phyloP scores from a whole-genome alignment of 2,113 vertebrate species.

The Gambusia holbrooki region DNA sequence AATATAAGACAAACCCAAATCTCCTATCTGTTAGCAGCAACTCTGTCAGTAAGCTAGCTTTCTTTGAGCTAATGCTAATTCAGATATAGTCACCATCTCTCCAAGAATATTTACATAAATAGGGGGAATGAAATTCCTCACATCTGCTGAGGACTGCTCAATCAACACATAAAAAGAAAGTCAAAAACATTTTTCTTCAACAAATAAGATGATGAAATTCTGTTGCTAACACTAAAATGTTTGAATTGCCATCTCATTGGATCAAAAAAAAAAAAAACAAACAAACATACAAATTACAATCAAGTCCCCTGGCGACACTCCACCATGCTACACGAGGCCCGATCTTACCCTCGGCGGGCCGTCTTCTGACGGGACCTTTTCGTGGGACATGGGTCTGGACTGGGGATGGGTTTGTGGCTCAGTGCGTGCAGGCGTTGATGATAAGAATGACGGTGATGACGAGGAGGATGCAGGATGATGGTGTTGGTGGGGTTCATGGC shows the following conservation, averaged over 20 bases:
- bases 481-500: slow-evolving; percentile 85
- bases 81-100: neutral
- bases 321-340: neutral
- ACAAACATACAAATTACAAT: neutral
- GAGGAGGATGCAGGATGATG: slow-evolving; percentile 59
- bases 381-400: slow-evolving; percentile 84
- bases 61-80: neutral
- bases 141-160: too few species aligned
- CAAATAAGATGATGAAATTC: neutral
- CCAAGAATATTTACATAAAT: neutral
- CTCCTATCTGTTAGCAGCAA: too few species aligned
- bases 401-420: slow-evolving; percentile 88
- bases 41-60: neutral
- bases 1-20: too few species aligned
- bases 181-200: neutral
- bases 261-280: neutral
- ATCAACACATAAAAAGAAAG: too few species aligned
- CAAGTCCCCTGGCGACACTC: neutral
- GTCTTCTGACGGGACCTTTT: slow-evolving; percentile 88
- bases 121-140: neutral
- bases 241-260: neutral
- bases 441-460: slow-evolving; percentile 40
- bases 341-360: slow-evolving; percentile 93
- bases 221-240: neutral
- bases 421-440: slow-evolving; percentile 85